A percentile compares a stretch with the other conserved stretches of the same genome.
Conservation (phyloP, 2,113 vertebrate species). For the Protobothrops mucrosquamatus region DNA sequence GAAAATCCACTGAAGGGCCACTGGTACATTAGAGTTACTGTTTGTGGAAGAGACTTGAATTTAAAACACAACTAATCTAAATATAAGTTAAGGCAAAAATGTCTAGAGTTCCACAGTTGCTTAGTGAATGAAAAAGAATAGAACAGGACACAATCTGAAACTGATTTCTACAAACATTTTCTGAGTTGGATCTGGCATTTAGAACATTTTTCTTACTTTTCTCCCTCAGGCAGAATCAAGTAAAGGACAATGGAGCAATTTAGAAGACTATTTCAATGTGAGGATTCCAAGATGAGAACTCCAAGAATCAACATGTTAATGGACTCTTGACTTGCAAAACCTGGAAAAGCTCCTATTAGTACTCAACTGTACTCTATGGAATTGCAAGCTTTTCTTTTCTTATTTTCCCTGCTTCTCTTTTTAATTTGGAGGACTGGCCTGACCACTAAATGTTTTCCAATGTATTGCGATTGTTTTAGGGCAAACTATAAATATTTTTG, state of each 20-base stretch:
- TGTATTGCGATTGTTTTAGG: slow-evolving; percentile 54
- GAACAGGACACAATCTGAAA: background rate
- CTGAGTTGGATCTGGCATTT: background rate
- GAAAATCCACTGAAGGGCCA: background rate
- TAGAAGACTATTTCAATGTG: background rate
- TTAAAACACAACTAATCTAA: background rate
- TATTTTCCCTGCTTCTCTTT: background rate
- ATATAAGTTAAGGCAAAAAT: background rate
- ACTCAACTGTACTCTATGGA: background rate
- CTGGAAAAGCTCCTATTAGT: background rate
- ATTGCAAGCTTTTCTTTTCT: background rate
- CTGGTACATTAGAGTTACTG: background rate
- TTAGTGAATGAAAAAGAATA: background rate
- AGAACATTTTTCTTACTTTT: slow-evolving; percentile 34
- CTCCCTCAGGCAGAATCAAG: background rate
- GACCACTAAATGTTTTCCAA: slow-evolving; percentile 52
- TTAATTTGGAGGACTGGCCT: slow-evolving; percentile 20
- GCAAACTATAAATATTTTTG: slow-evolving; percentile 68
- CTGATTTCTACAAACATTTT: background rate
- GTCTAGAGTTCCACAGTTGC: background rate
- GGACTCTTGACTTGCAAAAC: background rate
- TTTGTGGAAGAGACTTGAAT: slow-evolving; percentile 19
- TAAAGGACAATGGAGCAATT: background rate
- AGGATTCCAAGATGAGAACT: background rate
- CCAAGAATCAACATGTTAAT: background rate